Base-by-base conservation (phyloP, 2,797 vertebrate species). In the Cyprinella venusta region DNA sequence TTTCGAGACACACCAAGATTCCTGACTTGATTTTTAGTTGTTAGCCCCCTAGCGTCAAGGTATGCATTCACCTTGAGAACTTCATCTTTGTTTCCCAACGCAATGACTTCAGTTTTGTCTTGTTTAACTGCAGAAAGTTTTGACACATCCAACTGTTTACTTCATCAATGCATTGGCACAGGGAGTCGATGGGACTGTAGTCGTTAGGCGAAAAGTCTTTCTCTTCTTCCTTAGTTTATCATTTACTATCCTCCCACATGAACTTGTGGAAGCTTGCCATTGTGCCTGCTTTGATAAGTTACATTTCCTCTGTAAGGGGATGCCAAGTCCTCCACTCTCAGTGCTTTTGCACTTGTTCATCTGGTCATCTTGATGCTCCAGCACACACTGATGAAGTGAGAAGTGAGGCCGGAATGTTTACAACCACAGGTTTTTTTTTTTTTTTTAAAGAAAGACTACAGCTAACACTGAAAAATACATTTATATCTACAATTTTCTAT, bases 141-240 rank as follows among this genome's bases (percentile, higher is more conserved):
- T n/a, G n/a, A n/a, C n/a, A n/a, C n/a, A n/a, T n/a, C n/a, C n/a
- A n/a, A n/a, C n/a, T n/a, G n/a, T n/a, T n/a, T n/a, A n/a, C n/a
- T n/a, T n/a, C n/a, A n/a, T n/a, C n/a, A n/a, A n/a, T n/a, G n/a
- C n/a, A n/a, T n/a, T n/a, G n/a, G n/a, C n/a, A n/a, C n/a, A n/a
- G n/a, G n/a, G n/a, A n/a, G n/a, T n/a, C n/a, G n/a, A n/a, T n/a
- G n/a, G n/a, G n/a, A n/a, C n/a, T n/a, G n/a, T n/a, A n/a, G n/a
- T n/a, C n/a, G n/a, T n/a, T n/a, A n/a, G n/a, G n/a, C n/a, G n/a
- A n/a, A n/a, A n/a, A n/a, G n/a, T 88, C 45, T 50, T 72, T 80
- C 45, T 89, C 82, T 84, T 89, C 81, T 84, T 91, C 87, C 89
- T 92, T 38, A 56, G 90, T 81, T 81, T 74, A 61, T 61, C 42